These are phyloP conservation scores for Actinopyga echinites DNA, from an alignment of 53 echinoderm and acorn worm species.

Conservation along the genomic window DNA sequence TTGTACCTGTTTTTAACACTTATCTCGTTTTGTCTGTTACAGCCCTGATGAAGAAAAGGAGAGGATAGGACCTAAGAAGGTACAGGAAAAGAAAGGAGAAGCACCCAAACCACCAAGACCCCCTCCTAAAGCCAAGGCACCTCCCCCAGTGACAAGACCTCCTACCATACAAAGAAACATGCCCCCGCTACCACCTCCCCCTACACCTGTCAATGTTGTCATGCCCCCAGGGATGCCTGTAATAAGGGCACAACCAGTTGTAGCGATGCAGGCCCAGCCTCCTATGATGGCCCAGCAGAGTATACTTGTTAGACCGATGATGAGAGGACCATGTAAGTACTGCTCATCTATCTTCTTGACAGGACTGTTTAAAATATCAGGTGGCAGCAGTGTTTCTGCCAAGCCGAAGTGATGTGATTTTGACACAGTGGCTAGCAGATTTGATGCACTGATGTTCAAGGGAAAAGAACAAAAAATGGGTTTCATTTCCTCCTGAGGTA, in stretches of 20 bases:
- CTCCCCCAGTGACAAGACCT: slow-evolving; percentile 38
- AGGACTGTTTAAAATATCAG: too few species aligned
- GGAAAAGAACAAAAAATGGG: too few species aligned
- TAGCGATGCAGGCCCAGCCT: neutral
- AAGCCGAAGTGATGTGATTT: too few species aligned
- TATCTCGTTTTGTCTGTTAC: neutral
- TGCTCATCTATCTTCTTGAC: too few species aligned
- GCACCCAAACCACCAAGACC: slow-evolving; percentile 50
- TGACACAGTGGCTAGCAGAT: too few species aligned
- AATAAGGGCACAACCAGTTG: slow-evolving; percentile 35
- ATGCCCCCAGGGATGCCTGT: slow-evolving; percentile 49
- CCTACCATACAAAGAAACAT: slow-evolving; percentile 27
- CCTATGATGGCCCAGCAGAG: slow-evolving; percentile 34
- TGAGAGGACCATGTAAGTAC: slow-evolving; percentile 27
- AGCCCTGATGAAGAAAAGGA: slow-evolving; percentile 97
- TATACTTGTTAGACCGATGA: slow-evolving; percentile 10
- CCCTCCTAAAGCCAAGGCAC: slow-evolving; percentile 51
- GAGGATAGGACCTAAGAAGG: slow-evolving; percentile 77
- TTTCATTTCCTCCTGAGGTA: too few species aligned
- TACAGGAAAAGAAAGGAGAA: slow-evolving; percentile 34
- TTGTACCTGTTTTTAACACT: too few species aligned
- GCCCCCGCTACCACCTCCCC: slow-evolving; percentile 41
- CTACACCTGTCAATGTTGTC: slow-evolving; percentile 44
- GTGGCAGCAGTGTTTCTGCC: too few species aligned
- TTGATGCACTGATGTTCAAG: too few species aligned